Evolutionary conservation across 2,888 invertebrate species (phyloP), one percentile per base, ranked within the genome.

Genomic region (Abrostola triplasia): DNA sequence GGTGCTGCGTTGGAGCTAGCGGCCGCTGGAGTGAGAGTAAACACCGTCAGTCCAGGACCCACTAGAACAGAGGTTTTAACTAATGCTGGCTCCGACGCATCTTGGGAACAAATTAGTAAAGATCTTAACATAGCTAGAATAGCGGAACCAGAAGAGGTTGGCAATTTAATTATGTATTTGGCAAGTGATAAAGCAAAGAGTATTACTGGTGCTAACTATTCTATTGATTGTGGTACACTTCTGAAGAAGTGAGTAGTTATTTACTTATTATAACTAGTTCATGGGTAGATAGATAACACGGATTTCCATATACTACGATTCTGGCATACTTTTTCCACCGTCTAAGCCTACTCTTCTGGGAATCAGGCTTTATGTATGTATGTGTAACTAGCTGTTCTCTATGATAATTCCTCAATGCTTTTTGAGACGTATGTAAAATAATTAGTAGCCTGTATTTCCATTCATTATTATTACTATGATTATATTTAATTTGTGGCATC

Each of bases 71-170:
- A 75, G 2, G 35, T 75, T 0, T 11, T 59, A 0, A 9, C 13
- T 5, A 36, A 52, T 35, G n/a, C 57, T 7, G 63, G 65, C 6
- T 5, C 59, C 0, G 13, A 55, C 0, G 24, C 13, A 1, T 12
- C n/a, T 37, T 62, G 47, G 48, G 53, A 73, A 12, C 47, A 62
- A 36, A 8, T 0, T 35, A 38, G 11, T 5, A 7, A 56, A 35
- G 1, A 54, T 41, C 8, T 37, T 49, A 36, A 52, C 71, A 24
- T 48, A 56, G 36, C 53, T 13, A 11, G 73, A 5, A 60, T 67
- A 0, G 95, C 95, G 86, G 56, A 79, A 5, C 44, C 82, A 1
- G 68, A 80, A 37, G 86, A 86, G 58, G 59, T 86, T 11, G 83
- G 75, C 0, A 75, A 86, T 62, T 11, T 86, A 7, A 73, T 84